Percentiles rank a stretch among this genome's conserved stretches.
Evolutionary conservation across 1,140 invertebrate genomes (phyloP).

Genomic region (Conus ventricosus): DNA sequence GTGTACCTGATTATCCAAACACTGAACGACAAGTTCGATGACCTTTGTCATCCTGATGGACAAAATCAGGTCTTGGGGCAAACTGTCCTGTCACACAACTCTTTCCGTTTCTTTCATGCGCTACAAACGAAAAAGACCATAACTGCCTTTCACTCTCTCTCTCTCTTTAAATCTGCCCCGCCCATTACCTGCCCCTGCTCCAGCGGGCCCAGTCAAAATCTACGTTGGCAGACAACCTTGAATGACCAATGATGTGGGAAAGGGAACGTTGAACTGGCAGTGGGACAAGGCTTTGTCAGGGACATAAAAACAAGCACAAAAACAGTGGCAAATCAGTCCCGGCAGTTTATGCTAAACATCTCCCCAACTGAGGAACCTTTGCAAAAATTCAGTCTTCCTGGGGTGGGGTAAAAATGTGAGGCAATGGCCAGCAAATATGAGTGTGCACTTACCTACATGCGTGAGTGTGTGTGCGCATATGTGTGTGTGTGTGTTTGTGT

Average conservation of each 20-base stretch:
- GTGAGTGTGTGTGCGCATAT: too few relatives aligned
- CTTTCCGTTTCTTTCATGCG: too few relatives aligned
- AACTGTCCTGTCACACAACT: neutral
- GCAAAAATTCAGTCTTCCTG: too few relatives aligned
- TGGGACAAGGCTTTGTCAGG: neutral
- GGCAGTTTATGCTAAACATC: too few relatives aligned
- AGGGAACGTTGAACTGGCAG: neutral
- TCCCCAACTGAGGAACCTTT: too few relatives aligned
- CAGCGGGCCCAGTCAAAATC: neutral
- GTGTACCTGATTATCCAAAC: too few relatives aligned
- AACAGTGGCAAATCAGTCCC: neutral
- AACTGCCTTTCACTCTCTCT: neutral
- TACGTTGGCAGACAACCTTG: neutral
- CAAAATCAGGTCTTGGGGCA: neutral
- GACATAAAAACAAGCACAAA: slow-evolving; percentile 9
- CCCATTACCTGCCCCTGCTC: neutral
- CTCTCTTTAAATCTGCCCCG: neutral
- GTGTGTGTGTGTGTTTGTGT: too few relatives aligned
- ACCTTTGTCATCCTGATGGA: too few relatives aligned
- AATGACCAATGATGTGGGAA: neutral
- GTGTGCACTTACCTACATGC: too few relatives aligned
- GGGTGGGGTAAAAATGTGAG: too few relatives aligned
- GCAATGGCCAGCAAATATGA: too few relatives aligned
- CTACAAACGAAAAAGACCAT: neutral
- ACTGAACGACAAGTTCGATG: too few relatives aligned